phyloP scores from a whole-genome alignment of 2,888 invertebrate genomes.

The Drosophila seclusa region DNA sequence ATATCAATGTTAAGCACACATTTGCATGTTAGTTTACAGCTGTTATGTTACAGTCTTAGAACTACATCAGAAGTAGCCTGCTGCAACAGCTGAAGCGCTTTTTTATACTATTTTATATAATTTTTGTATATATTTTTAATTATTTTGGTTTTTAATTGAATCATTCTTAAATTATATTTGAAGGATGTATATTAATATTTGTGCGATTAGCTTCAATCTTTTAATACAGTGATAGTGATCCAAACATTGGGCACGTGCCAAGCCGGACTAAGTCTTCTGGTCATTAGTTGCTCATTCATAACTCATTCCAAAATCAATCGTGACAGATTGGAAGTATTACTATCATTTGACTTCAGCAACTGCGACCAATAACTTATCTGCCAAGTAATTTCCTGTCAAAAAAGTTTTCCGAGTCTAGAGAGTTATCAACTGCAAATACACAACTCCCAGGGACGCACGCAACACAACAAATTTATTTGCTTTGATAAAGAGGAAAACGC shows the following conservation, averaged over 20 bases:
- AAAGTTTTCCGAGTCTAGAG: slow-evolving; percentile 24
- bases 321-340: slow-evolving; percentile 4
- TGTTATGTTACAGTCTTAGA: no score
- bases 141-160: background rate
- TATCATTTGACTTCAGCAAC: slow-evolving; percentile 17
- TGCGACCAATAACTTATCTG: slow-evolving; percentile 28
- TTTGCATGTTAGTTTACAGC: no score
- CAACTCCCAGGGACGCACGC: slow-evolving; percentile 4
- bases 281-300: background rate
- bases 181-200: background rate
- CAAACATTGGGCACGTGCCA: background rate
- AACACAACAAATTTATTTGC: slow-evolving; percentile 26
- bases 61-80: no score
- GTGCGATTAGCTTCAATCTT: background rate
- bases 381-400: slow-evolving; percentile 34
- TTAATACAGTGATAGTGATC: background rate
- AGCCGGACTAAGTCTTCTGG: background rate
- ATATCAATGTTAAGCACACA: no score
- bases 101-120: no score
- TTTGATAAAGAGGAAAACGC: slow-evolving; percentile 45
- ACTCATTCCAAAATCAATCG: background rate
- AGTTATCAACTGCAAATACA: slow-evolving; percentile 38
- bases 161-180: background rate
- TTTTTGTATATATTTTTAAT: background rate
- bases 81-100: no score